phyloP scores from a whole-genome alignment of 2,113 vertebrate genomes.

The Echinops telfairi region DNA sequence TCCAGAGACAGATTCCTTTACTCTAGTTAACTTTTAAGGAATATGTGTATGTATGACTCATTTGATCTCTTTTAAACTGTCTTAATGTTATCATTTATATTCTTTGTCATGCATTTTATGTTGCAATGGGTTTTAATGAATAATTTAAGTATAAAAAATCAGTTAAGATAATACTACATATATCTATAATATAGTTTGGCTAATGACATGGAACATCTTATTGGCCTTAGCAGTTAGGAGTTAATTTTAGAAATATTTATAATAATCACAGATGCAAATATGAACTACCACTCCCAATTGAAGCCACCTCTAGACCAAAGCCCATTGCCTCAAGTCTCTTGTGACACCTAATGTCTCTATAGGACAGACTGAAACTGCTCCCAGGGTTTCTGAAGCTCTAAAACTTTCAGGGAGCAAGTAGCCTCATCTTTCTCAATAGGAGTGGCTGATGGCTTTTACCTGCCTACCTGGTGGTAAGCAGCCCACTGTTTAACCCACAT shows the following conservation, averaged over 20 bases:
- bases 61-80: not conserved
- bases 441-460: too few species aligned
- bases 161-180: not conserved
- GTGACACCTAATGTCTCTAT: too few species aligned
- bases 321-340: too few species aligned
- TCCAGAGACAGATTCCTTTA: not conserved
- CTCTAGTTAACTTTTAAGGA: slow-evolving; percentile 7
- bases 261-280: not conserved
- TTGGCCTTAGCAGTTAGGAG: not conserved
- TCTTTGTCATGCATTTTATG: not conserved
- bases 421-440: too few species aligned
- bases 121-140: slow-evolving; percentile 11
- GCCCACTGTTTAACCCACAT: too few species aligned
- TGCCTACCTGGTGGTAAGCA: too few species aligned
- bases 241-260: slow-evolving; percentile 43
- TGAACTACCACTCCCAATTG: not conserved
- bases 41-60: not conserved
- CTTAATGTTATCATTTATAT: not conserved
- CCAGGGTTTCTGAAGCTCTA: too few species aligned
- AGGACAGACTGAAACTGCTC: too few species aligned
- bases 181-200: not conserved
- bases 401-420: too few species aligned
- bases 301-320: not conserved
- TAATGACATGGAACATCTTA: not conserved
- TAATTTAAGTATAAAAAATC: not conserved